Evolutionary conservation across 2,797 vertebrate species (phyloP), one percentile per base, ranked within the genome.

Genomic region (Mareca strepera): DNA sequence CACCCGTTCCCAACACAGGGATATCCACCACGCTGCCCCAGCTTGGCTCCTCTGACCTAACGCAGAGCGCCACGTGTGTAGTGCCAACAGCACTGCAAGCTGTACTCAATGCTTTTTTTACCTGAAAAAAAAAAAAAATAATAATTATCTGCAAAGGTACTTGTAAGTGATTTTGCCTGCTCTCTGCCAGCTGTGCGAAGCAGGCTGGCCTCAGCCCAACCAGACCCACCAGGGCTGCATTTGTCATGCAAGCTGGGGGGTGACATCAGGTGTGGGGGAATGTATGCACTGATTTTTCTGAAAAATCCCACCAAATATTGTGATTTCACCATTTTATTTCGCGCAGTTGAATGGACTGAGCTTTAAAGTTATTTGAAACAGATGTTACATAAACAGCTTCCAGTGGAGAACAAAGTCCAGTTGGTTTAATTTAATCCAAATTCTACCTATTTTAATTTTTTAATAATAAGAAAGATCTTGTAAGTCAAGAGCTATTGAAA

Each of bases 1-100:
- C 5, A 1, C 1, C 0, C 1, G 0, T 31, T 60, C 13, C 35
- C 1, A 0, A 6, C 1, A 2, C 5, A 0, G 52, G 55, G 66
- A 22, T 63, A 2, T 23, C 17, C 50, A 1, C 4, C 1, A 28
- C 1, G 14, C 31, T 18, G 0, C 6, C 0, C 4, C 8, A 7
- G 11, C 29, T 46, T 7, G 80, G 50, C 6, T 48, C 7, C 2
- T 25, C 25, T 26, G 3, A 43, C 4, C 35, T 3, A 31, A 5
- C 0, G 0, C 1, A 8, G 12, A 44, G 26, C 31, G 4, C 52
- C 0, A 0, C 0, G 31, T 1, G 0, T 43, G 66, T 44, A 7
- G 5, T 21, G 43, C 50, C 43, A 5, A n/a, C 3, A 6, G 1
- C 12, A 0, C 33, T 3, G 76, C 33, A 5, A 43, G 13, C 11